A percentile compares a stretch with the other conserved stretches of the same genome.
These are phyloP conservation scores for Rousettus madagascariensis DNA, from an alignment of 2,797 vertebrate genomes.

Conservation along the genomic window DNA sequence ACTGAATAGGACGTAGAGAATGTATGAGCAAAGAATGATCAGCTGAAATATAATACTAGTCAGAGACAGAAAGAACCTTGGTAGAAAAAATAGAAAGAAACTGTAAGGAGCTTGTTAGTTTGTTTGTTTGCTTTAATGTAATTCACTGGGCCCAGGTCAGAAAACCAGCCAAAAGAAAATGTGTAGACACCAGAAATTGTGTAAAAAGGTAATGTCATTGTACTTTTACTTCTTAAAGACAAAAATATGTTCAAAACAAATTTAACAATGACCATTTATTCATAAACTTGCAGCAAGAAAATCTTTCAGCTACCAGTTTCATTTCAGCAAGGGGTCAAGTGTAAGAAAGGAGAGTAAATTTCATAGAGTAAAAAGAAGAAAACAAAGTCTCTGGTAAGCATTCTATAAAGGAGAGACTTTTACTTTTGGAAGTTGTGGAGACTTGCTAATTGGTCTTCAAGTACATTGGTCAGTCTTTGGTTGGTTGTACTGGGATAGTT, in stretches of 20 bases:
- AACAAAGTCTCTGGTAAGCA: neutral
- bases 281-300: neutral
- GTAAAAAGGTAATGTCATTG: neutral
- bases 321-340: neutral
- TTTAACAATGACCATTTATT: neutral
- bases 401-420: neutral
- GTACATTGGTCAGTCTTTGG: neutral
- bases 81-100: neutral
- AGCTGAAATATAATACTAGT: neutral
- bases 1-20: neutral
- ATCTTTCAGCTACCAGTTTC: neutral
- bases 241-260: neutral
- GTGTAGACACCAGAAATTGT: neutral
- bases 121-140: neutral
- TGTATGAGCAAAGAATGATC: neutral
- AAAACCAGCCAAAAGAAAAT: neutral
- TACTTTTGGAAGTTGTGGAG: neutral
- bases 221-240: constrained; percentile 3
- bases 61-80: neutral
- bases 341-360: neutral
- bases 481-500: neutral
- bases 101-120: too few species aligned
- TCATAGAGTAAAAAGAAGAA: neutral
- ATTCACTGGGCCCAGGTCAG: neutral
- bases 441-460: neutral